Conservation (phyloP, 1,140 invertebrate species). For the Drosophila ohnishii region DNA sequence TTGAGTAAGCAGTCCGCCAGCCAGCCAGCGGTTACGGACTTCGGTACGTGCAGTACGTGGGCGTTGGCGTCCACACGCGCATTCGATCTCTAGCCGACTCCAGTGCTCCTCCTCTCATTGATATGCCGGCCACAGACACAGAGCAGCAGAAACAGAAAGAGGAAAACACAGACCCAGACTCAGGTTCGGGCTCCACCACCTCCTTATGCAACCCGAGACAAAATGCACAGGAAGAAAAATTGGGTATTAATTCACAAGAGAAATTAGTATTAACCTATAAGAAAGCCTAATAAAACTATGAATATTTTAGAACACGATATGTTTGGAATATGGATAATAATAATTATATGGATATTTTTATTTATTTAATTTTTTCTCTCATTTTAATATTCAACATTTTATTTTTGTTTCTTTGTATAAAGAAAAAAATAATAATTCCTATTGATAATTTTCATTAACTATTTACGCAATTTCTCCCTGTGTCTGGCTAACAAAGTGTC, state of each 20-base stretch:
- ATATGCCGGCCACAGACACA: slow-evolving; percentile 58
- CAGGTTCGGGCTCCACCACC: slow-evolving; percentile 6
- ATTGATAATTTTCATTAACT: neutral
- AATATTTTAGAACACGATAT: neutral
- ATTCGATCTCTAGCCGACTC: slow-evolving; percentile 29
- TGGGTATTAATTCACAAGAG: neutral
- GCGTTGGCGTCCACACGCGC: slow-evolving; percentile 45
- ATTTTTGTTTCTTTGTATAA: no score
- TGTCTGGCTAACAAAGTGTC: slow-evolving; percentile 16
- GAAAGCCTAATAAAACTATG: neutral
- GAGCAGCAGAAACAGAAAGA: slow-evolving; percentile 21
- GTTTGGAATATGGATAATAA: no score
- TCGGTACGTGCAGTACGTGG: slow-evolving; percentile 49
- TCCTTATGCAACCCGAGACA: slow-evolving; percentile 53
- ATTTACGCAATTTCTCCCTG: neutral
- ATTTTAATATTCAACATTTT: neutral
- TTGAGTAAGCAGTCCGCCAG: slow-evolving; percentile 52
- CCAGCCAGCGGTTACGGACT: slow-evolving; percentile 4
- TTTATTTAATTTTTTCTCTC: neutral
- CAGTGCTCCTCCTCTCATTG: slow-evolving; percentile 56
- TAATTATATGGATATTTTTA: no score
- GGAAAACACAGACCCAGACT: slow-evolving; percentile 12
- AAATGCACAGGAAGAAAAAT: slow-evolving; percentile 6
- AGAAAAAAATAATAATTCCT: neutral
- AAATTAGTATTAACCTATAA: neutral